phyloP scores from a whole-genome alignment of 2,888 invertebrate genomes.

The Anoplius nigerrimus region DNA sequence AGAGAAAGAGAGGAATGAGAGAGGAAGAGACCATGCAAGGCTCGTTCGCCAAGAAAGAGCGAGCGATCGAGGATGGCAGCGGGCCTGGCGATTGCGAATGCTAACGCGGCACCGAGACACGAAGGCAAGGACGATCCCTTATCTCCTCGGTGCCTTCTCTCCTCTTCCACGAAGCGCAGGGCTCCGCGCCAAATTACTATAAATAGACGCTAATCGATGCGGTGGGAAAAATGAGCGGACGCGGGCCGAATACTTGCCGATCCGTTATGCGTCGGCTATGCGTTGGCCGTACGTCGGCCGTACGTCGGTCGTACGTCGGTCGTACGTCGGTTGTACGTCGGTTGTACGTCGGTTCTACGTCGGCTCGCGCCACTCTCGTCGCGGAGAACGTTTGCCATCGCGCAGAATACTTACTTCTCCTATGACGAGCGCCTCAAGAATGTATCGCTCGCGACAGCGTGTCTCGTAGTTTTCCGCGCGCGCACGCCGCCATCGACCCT shows the following conservation, averaged over 20 bases:
- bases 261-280: too few species aligned
- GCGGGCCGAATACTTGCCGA: slow-evolving; percentile 32
- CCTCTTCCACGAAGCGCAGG: slow-evolving; percentile 61
- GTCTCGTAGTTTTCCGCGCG: too few species aligned
- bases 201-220: slow-evolving; percentile 71
- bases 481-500: background rate
- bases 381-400: background rate
- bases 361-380: too few species aligned
- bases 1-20: background rate
- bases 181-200: slow-evolving; percentile 71
- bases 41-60: background rate
- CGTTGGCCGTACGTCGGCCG: too few species aligned
- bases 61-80: slow-evolving; percentile 8
- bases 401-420: background rate
- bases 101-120: slow-evolving; percentile 43
- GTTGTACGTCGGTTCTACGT: background rate
- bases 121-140: slow-evolving; percentile 72
- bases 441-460: background rate
- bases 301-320: background rate
- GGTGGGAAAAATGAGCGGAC: slow-evolving; percentile 57
- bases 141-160: slow-evolving; percentile 52
- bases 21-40: slow-evolving; percentile 12
- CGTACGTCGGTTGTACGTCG: background rate
- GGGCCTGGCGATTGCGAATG: slow-evolving; percentile 58
- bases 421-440: background rate